Percentiles rank a stretch among this genome's conserved stretches.
Evolutionary conservation across 1,140 invertebrate species (phyloP).

Genomic region (Heliconius melpomene): DNA sequence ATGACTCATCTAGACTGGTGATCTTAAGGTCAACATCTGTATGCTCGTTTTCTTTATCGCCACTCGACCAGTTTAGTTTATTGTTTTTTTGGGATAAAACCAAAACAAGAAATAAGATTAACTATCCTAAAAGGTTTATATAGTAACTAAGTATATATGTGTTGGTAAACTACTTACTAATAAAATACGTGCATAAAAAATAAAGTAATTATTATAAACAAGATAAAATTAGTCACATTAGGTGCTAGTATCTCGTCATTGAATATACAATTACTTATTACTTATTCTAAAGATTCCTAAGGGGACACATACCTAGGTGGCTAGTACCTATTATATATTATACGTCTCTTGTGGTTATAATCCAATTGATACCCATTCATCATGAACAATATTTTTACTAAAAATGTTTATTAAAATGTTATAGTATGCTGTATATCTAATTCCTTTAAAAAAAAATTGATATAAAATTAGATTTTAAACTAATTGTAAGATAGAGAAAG

Average conservation of each 20-base stretch:
- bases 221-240: slow-evolving; percentile 2
- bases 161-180: not conserved
- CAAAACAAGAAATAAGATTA: slow-evolving; percentile 9
- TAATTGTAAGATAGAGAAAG: not conserved
- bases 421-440: too few relatives aligned
- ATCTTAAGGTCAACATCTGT: slow-evolving; percentile 60
- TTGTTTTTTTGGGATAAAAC: slow-evolving; percentile 14
- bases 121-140: slow-evolving; percentile 8
- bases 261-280: not conserved
- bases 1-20: slow-evolving; percentile 51
- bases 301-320: not conserved
- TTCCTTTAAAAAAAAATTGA: not conserved
- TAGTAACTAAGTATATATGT: not conserved
- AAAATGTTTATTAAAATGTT: not conserved
- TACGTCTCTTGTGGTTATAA: not conserved
- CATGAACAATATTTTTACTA: not conserved
- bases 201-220: not conserved
- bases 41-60: slow-evolving; percentile 38
- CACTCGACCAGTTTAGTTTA: slow-evolving; percentile 57
- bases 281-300: not conserved
- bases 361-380: not conserved
- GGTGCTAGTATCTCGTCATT: not conserved
- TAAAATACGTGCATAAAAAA: not conserved
- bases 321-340: not conserved
- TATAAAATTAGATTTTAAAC: not conserved